Evolutionary conservation across 2,888 invertebrate species (phyloP).

Genomic region (Griposia aprilina): DNA sequence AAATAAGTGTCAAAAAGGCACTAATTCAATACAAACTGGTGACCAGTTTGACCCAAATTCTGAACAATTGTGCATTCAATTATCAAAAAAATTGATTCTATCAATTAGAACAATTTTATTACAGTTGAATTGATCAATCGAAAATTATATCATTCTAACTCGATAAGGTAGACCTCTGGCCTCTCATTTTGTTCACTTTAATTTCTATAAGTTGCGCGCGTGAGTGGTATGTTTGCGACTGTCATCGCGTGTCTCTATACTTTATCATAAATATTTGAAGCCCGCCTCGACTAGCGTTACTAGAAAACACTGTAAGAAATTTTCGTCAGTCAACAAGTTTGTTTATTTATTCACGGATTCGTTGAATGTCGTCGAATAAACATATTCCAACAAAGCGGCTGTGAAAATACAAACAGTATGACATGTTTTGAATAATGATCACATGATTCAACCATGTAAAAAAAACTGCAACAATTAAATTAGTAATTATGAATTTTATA

Average conservation of each 20-base stretch:
- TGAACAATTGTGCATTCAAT: not conserved
- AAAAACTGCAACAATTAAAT: not conserved
- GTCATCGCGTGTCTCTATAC: not conserved
- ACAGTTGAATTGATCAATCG: not conserved
- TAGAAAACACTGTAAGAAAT: not conserved
- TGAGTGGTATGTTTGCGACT: slow-evolving; percentile 20
- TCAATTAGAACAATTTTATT: not conserved
- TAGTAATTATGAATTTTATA: not conserved
- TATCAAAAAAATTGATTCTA: not conserved
- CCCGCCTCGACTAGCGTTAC: slow-evolving; percentile 17
- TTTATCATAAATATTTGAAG: slow-evolving; percentile 8
- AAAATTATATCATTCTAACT: not conserved
- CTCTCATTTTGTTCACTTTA: not conserved
- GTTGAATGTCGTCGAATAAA: slow-evolving; percentile 8
- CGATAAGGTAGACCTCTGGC: not conserved
- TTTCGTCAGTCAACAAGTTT: slow-evolving; percentile 16
- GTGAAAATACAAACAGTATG: slow-evolving; percentile 19
- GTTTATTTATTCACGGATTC: slow-evolving; percentile 1
- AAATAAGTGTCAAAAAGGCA: not conserved
- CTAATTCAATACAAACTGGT: not conserved
- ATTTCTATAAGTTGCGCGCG: not conserved
- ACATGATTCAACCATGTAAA: not conserved
- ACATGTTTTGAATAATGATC: not conserved
- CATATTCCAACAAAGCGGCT: slow-evolving; percentile 4
- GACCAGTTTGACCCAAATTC: not conserved